Percentiles rank a stretch among this genome's conserved stretches.
These are phyloP conservation scores for Dryomyza anilis DNA, from an alignment of 2,888 invertebrate genomes.

Conservation along the genomic window DNA sequence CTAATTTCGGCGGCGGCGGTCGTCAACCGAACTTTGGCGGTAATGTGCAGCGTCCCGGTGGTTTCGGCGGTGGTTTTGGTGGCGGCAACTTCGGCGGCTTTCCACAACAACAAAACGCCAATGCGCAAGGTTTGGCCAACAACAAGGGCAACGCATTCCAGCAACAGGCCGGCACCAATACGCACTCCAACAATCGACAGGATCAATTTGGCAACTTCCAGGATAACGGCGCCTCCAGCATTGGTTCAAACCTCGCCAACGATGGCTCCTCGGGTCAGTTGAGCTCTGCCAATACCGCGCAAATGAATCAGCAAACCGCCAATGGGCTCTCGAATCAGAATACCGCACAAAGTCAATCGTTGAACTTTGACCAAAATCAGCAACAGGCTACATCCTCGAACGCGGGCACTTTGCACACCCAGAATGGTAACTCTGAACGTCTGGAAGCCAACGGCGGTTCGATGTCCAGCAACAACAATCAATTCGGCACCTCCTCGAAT, in stretches of 20 bases:
- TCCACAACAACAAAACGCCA: conserved; percentile 35
- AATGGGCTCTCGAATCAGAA: conserved; percentile 43
- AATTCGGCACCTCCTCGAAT: conserved; percentile 47
- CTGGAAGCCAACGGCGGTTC: conserved; percentile 50
- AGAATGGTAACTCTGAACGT: conserved; percentile 39
- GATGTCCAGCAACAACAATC: conserved; percentile 45
- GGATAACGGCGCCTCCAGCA: conserved; percentile 54
- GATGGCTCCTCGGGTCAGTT: conserved; percentile 55
- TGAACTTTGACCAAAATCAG: conserved; percentile 49
- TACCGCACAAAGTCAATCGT: conserved; percentile 54
- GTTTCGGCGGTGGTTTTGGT: conserved; percentile 2
- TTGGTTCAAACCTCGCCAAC: conserved; percentile 53
- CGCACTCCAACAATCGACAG: conserved; percentile 42
- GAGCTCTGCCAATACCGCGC: conserved; percentile 56
- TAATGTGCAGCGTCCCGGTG: conserved; percentile 21
- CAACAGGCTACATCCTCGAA: conserved; percentile 55
- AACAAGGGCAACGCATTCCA: conserved; percentile 43
- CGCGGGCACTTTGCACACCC: conserved; percentile 48
- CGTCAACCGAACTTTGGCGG: conserved; percentile 29
- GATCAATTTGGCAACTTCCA: conserved; percentile 40
- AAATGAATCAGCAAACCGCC: conserved; percentile 42
- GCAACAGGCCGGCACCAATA: conserved; percentile 55
- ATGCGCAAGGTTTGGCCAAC: conserved; percentile 43
- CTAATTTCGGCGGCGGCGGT: conserved; percentile 16
- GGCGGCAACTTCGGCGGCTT: conserved; percentile 5